A percentile compares a stretch with the other conserved stretches of the same genome.
phyloP scores from a whole-genome alignment of 1,140 invertebrate genomes.

The Pseudomyrmex flavicornis region DNA sequence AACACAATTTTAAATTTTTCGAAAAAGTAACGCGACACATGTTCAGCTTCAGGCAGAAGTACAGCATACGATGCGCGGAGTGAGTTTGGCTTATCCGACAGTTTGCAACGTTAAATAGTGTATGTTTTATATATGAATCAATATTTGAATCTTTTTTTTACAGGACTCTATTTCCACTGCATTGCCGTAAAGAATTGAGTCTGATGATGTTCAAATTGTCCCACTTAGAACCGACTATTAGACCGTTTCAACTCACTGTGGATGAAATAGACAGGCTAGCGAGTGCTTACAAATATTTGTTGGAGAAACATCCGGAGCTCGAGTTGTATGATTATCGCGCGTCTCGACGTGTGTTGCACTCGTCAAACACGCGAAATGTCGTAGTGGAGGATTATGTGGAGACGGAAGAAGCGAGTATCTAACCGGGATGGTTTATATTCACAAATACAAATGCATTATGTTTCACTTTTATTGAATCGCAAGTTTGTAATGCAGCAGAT shows the following conservation, averaged over 20 bases:
- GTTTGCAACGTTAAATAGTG: not conserved
- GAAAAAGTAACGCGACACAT: conserved; percentile 95
- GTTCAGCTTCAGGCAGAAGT: conserved; percentile 96
- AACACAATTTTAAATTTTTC: conserved; percentile 93
- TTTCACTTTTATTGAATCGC: conserved; percentile 71
- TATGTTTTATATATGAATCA: conserved; percentile 1
- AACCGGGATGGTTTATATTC: not conserved
- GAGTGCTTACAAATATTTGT: conserved; percentile 90
- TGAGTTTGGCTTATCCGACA: conserved; percentile 75
- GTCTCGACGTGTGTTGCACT: conserved; percentile 82
- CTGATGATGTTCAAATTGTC: conserved; percentile 90
- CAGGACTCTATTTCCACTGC: conserved; percentile 91
- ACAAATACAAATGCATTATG: conserved; percentile 1
- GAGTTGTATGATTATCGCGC: conserved; percentile 89
- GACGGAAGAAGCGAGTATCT: not conserved
- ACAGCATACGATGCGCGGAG: conserved; percentile 89
- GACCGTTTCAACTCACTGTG: conserved; percentile 90
- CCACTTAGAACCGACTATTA: conserved; percentile 89
- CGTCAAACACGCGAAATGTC: conserved; percentile 39
- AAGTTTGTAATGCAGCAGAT: conserved; percentile 58
- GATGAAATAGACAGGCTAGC: conserved; percentile 92
- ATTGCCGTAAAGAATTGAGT: conserved; percentile 88
- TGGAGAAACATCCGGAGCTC: conserved; percentile 90
- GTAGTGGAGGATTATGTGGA: conserved; percentile 45
- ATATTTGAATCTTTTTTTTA: conserved; percentile 58